Evolutionary conservation across 2,113 vertebrate species (phyloP), one percentile per base, ranked within the genome.

Genomic region (Microtus montanus): DNA sequence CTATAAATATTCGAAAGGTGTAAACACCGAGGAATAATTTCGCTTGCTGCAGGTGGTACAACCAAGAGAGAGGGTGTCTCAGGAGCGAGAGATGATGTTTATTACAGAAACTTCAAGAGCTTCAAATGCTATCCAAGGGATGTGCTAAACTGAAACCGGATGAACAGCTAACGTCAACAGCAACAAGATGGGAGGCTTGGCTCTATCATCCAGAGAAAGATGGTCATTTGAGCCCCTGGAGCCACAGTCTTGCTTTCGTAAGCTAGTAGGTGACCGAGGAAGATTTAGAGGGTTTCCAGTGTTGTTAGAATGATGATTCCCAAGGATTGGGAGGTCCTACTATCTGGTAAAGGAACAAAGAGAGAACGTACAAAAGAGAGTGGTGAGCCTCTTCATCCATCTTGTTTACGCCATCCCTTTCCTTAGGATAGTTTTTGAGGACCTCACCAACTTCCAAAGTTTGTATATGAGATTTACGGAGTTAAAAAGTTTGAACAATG

Each of bases 1-100:
- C 95, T 97, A 96, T 96, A 96, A 96, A 94, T 96, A 97, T 83
- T 7, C 79, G 85, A 95, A 97, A 95, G 93, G 96, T 95, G 96
- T 78, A 77, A 97, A 96, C 90, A 84, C 93, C 0, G 17, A 95
- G 93, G 91, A 92, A 95, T 96, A 95, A 94, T 94, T 96, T 87
- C 94, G 89, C 89, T 92, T 70, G 68, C 61, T 84, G 74, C 94
- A 97, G 92, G 95, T 96, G 91, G 87, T 84, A 85, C 87, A 94
- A 92, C 14, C 70, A 74, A 70, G 89, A 80, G 82, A 4, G 15
- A 88, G 71, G 54, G 71, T 66, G 4, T 49, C n/a, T 71, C 61
- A 52, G 93, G 91, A 78, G 87, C 64, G 91, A 93, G 66, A 35
- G 70, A 87, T 94, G 89, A 38, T 54, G 12, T 22, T 49, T 86